Base-by-base conservation (phyloP, 1,140 invertebrate species). In the Wiebesia pumilae region DNA sequence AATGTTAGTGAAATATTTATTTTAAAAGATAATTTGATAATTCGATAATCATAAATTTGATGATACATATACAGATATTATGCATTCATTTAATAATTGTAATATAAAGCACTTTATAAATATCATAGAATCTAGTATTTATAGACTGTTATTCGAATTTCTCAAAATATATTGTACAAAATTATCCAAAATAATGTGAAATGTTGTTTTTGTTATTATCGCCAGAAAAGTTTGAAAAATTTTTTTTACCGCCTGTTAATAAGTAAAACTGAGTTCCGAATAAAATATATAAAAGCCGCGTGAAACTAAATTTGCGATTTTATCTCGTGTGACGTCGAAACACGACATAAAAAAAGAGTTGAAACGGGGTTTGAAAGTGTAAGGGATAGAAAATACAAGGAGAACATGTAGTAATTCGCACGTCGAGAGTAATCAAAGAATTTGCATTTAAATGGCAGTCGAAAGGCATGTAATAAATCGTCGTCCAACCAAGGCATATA, bases 381-480 rank as follows among this genome's bases (percentile, higher is more conserved):
- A 75, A 43, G 24, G 69, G 69, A 71, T 38, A 38, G n/a, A 38
- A 71, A 71, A 71, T 38, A 35, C 77, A 82, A 83, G 54, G 43
- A 80, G 82, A 88, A 88, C 91, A 91, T 89, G 88, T 89, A 90
- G 90, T 90, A 92, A 92, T 92, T 92, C 92, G 90, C 89, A 89
- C 90, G 88, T 89, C 84, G 81, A 79, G 85, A 87, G 89, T 92
- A 92, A 92, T 92, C 90, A 92, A 91, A 89, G 88, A 91, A 92
- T 92, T 92, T 92, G 91, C 92, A 92, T 92, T 92, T 92, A 92
- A 92, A 92, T 91, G 89, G 89, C 86, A 90, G 86, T 88, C 88
- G 89, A 92, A 92, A 91, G 90, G 91, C 35, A 75, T 62, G 83
- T 87, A 83, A 87, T 87, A 91, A 92, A 92, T 92, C 85, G 87